Conservation (phyloP, 2,113 vertebrate genomes). For the Serilophus lunatus region DNA sequence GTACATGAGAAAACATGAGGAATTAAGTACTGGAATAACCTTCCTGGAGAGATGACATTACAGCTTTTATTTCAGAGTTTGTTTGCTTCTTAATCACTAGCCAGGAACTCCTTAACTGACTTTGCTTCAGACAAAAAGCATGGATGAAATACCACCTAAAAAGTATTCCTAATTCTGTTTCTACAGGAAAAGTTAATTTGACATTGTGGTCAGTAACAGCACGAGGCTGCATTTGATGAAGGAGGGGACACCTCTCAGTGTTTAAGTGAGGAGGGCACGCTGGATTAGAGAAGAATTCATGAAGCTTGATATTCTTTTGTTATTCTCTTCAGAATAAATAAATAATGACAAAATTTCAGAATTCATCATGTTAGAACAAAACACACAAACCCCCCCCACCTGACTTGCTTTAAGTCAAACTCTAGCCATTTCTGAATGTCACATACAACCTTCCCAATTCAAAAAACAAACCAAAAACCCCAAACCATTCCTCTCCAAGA, state of each 20-base stretch:
- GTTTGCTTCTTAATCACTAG: background rate
- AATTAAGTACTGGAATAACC: background rate
- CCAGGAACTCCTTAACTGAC: background rate
- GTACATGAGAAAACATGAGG: background rate
- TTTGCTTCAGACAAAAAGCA: background rate
- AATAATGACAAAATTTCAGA: background rate
- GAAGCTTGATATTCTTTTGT: background rate
- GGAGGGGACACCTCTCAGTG: background rate
- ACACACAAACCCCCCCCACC: background rate
- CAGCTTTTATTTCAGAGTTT: background rate
- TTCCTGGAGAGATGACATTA: background rate
- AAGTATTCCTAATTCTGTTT: background rate
- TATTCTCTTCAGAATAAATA: background rate
- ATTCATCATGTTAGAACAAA: background rate
- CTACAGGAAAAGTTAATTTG: background rate
- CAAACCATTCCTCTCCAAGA: background rate
- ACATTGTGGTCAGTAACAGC: background rate
- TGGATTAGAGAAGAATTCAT: background rate
- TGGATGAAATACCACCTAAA: background rate
- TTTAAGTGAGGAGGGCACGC: background rate
- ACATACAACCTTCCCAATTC: background rate
- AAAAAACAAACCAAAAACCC: background rate
- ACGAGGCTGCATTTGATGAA: background rate
- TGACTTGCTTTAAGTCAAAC: background rate
- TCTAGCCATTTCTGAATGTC: background rate